These are phyloP conservation scores for Acleris emargana DNA, from an alignment of 2,888 invertebrate genomes.

Conservation along the genomic window DNA sequence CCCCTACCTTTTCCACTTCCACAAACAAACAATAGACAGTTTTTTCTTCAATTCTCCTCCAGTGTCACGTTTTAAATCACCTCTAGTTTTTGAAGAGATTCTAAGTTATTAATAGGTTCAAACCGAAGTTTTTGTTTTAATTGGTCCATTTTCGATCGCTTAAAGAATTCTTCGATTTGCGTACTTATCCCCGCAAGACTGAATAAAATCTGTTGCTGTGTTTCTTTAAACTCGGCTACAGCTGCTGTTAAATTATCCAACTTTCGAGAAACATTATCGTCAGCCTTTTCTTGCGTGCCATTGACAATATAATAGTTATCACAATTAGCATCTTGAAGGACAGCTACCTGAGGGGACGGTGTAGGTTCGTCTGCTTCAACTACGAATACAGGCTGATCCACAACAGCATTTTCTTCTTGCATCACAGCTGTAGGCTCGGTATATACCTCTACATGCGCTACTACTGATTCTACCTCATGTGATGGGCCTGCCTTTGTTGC, in stretches of 20 bases:
- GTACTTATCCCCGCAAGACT: background rate
- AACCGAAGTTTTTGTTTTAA: constrained; percentile 7
- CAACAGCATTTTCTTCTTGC: too few relatives aligned
- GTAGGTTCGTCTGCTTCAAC: too few relatives aligned
- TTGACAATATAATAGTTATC: constrained; percentile 4
- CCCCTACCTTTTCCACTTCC: too few relatives aligned
- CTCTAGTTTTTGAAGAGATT: background rate
- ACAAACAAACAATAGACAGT: too few relatives aligned
- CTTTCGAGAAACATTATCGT: too few relatives aligned
- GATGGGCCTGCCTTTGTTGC: constrained; percentile 2
- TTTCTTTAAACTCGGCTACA: too few relatives aligned
- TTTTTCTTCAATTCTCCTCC: too few relatives aligned
- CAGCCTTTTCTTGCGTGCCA: background rate
- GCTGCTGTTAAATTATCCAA: too few relatives aligned
- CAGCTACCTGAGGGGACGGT: too few relatives aligned
- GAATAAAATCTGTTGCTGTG: too few relatives aligned
- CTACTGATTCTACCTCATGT: constrained; percentile 7
- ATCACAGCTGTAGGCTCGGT: background rate
- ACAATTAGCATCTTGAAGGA: background rate
- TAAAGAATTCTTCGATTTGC: constrained; percentile 4
- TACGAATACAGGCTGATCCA: too few relatives aligned
- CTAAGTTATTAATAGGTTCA: constrained; percentile 3
- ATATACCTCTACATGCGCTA: constrained; percentile 1
- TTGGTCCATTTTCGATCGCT: constrained; percentile 4
- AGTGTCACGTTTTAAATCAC: too few relatives aligned